Evolutionary conservation across 1,140 invertebrate genomes (phyloP), one percentile per base, ranked within the genome.

Genomic region (Drosophila cardini): DNA sequence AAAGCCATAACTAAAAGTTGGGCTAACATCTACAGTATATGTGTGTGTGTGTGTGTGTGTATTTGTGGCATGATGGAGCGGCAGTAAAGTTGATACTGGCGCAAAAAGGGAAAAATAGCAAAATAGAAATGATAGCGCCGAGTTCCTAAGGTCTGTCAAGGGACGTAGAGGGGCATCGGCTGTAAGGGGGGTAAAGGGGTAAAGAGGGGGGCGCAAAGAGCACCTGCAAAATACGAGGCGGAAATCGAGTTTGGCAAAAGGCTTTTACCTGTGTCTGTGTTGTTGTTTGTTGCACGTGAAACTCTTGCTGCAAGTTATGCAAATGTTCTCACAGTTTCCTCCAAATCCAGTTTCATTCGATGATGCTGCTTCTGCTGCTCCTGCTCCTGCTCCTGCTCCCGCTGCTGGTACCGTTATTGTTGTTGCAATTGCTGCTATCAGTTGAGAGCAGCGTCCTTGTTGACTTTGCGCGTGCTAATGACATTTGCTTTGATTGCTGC

Each of bases 1-100:
- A 89, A 89, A 89, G 84, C 84, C 84, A 89, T 89, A 89, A 89
- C 84, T 89, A 89, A 89, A 87, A 87, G 84, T 86, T 86, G 83
- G 76, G 75, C 46, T 87, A 87, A 79, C 83, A 26, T 26, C 21
- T 26, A n/a, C n/a, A 26, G 84, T 83, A 8, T 52, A 30, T 53
- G 50, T 34, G 79, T 38, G 9, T 11, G 9, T 34, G 30, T 50
- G 26, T 46, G 0, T 46, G 16, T 46, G 16, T 16, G 16, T 48
- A 26, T 52, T 26, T 53, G 32, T 34, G 79, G 79, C 79, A 79
- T 87, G 79, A 89, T 87, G 79, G 61, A 74, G 69, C 83, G 38
- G 56, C 78, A 81, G 67, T 85, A 86, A 86, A 81, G 78, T 81
- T 85, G 78, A 81, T 85, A 86, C 67, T 71, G 64, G 36, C 46